Evolutionary conservation across 1,140 invertebrate species (phyloP), one percentile per base, ranked within the genome.

Genomic region (Steinernema feltiae): DNA sequence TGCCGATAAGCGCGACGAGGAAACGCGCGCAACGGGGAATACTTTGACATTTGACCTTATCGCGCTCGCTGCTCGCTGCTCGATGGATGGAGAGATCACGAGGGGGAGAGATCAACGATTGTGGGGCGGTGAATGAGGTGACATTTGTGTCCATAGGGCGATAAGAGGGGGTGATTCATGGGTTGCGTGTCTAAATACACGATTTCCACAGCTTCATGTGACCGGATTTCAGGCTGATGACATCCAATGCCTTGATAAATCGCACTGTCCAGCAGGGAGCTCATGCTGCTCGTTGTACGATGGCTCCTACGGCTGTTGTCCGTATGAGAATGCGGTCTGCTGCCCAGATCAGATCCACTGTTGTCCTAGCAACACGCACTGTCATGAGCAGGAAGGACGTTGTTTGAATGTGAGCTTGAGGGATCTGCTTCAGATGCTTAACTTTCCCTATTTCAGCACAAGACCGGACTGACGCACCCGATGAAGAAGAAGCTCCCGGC

Each of bases 281-380:
- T 63, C 71, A 3, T 76, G 74, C 72, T 76, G 74, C 70, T 70
- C 32, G 21, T 31, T 72, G 1, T 27, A 76, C n/a, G 74, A 76
- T 72, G 74, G 73, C 48, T 29, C 79, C n/a, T 87, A 82, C 78
- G 86, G 83, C 69, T 88, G 87, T 75, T 88, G 87, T 78, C 85
- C 84, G 7, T 31, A 81, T 17, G 78, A 81, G 70, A 71, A 84
- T 70, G 86, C 75, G 30, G 78, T 79, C 63, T 79, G 80, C 71
- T 80, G 77, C 72, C 46, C 71, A 12, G 77, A 78, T 41, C 41
- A 32, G 12, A 69, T 70, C 21, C 77, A 78, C 70, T 78, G 77
- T 30, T 78, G 77, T 63, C 77, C 77, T 3, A n/a, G 7, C 12
- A 63, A 63, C 12, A 63, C 53, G 2, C 53, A 63, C 24, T 63